Evolutionary conservation across 2,113 vertebrate genomes (phyloP), one percentile per base, ranked within the genome.

Genomic region (Triplophysa tibetana): DNA sequence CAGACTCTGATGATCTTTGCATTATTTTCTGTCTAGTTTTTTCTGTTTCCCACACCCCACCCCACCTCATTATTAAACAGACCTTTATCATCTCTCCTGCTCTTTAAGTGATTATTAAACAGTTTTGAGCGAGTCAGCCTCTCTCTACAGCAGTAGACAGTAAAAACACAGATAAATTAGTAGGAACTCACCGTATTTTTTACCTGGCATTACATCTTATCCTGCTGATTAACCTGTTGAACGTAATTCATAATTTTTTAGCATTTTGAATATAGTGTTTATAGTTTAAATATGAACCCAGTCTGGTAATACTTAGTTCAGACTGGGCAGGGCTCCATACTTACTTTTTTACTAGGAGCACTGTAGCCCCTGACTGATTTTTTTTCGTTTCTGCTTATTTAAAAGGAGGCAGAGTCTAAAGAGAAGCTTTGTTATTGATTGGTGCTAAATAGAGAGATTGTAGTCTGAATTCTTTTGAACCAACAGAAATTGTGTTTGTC

Each of bases 1-100:
- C 45, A 26, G 23, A 11, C 4, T 52, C 16, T 45, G 23, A 7
- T 26, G 13, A 8, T 50, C 43, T 26, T 24, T 50, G 48, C 48
- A 50, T 50, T 54, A 54, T 19, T 52, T 16, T 52, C 13, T 52
- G 50, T 19, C 24, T 29, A 43, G 65, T 81, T 84, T 69, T 79
- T 75, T 21, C 33, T 0, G 65, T 58, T 74, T 24, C 19, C 29
- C n/a, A 19, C n/a, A 29, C 19, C 29, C 45, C 23, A 24, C 23
- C 70, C 69, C n/a, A 33, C 74, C 60, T 26, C 52, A 69, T 21
- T 58, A 60, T 74, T 72, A 84, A 87, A 84, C 79, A 79, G 19
- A 66, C 65, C 33, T 66, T 86, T 82, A 84, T 43, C 41, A 45
- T 86, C 83, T 45, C 66, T 81, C 43, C 78, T 61, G 79, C 74